Conservation (phyloP, 2,113 vertebrate genomes). For the Mesembrinibis cayennensis region DNA sequence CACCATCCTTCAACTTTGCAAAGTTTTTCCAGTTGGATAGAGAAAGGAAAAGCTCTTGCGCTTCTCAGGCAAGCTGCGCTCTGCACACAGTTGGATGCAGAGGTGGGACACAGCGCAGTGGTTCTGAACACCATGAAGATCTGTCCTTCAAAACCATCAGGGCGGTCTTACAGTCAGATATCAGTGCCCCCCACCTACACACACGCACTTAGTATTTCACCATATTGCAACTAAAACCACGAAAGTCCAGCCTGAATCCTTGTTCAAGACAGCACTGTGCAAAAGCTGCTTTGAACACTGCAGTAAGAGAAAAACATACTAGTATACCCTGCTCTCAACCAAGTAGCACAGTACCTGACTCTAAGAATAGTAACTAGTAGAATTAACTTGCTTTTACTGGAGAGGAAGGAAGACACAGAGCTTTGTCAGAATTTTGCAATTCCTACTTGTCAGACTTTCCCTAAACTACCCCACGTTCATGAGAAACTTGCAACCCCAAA, state of each 20-base stretch:
- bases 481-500: neutral
- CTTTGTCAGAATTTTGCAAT: neutral
- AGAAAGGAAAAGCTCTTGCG: neutral
- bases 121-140: neutral
- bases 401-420: neutral
- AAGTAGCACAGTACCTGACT: neutral
- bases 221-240: neutral
- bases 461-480: neutral
- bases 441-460: neutral
- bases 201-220: neutral
- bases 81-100: neutral
- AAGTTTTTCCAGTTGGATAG: neutral
- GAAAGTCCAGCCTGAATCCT: neutral
- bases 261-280: neutral
- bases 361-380: neutral
- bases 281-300: neutral
- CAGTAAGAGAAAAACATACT: neutral
- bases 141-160: neutral
- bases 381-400: neutral
- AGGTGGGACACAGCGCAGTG: neutral
- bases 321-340: neutral
- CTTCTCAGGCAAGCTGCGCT: neutral
- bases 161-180: neutral
- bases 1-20: neutral
- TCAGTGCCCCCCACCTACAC: neutral